phyloP scores from a whole-genome alignment of 2,797 vertebrate genomes.

The Phyllotis vaccarum region DNA sequence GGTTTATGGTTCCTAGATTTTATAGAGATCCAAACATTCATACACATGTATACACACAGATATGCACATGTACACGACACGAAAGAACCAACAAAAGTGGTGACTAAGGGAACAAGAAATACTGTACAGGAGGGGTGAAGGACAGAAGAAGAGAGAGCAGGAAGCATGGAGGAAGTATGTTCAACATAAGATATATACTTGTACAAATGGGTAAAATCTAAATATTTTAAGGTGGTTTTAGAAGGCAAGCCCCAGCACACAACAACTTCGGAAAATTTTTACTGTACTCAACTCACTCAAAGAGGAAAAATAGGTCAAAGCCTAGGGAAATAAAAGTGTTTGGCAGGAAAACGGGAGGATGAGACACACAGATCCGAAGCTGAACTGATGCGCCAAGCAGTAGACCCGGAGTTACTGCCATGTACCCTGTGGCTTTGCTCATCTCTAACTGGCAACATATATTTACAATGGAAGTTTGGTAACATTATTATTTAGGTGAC shows the following conservation, averaged over 20 bases:
- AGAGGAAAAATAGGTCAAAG: constrained; percentile 29
- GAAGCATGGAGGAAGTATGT: neutral
- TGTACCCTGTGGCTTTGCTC: neutral
- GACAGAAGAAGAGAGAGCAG: too few relatives aligned
- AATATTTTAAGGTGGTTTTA: neutral
- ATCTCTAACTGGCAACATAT: neutral
- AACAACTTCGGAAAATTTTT: neutral
- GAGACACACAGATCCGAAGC: neutral
- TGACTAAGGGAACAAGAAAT: neutral
- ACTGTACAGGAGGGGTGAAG: neutral
- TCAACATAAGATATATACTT: neutral
- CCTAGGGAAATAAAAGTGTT: neutral
- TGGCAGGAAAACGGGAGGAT: neutral
- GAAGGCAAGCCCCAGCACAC: neutral
- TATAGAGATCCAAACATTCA: neutral
- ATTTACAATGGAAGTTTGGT: neutral
- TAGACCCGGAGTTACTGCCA: constrained; percentile 2
- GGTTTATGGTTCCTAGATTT: neutral
- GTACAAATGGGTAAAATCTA: neutral
- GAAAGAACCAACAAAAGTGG: neutral
- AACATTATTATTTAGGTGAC: neutral
- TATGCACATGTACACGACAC: neutral
- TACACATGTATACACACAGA: neutral
- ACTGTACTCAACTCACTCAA: neutral
- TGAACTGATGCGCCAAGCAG: neutral